phyloP scores from a whole-genome alignment of 2,888 invertebrate species.

The Lasius fuliginosus region DNA sequence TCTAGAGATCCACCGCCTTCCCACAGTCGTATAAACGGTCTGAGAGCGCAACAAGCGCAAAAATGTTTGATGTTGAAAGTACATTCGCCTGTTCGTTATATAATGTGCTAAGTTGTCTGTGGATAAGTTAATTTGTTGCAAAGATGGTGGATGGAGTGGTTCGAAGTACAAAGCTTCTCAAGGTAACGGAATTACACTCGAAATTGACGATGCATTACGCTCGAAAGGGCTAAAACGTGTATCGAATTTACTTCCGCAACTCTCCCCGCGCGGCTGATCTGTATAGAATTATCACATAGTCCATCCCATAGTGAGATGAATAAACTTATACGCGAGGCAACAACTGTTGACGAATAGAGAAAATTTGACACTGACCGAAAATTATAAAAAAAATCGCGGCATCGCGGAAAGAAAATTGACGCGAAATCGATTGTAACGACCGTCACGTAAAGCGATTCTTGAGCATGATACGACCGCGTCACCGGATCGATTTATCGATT shows the following conservation, averaged over 20 bases:
- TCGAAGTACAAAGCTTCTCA: conserved; percentile 47
- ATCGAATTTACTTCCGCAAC: conserved; percentile 28
- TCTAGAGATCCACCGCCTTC: neutral
- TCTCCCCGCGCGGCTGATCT: neutral
- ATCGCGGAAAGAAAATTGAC: neutral
- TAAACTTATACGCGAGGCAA: neutral
- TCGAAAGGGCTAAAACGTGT: conserved; percentile 35
- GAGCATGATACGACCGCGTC: neutral
- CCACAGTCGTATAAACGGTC: neutral
- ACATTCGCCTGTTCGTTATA: conserved; percentile 43
- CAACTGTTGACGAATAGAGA: neutral
- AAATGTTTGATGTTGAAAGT: conserved; percentile 42
- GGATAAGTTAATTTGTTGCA: conserved; percentile 43
- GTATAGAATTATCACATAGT: conserved; percentile 20
- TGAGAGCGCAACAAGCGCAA: conserved; percentile 20
- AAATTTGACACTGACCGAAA: neutral
- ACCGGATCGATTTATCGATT: conserved; percentile 40
- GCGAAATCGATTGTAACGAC: conserved; percentile 17
- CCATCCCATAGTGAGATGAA: neutral
- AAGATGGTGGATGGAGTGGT: conserved; percentile 13
- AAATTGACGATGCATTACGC: conserved; percentile 50
- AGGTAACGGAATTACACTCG: conserved; percentile 46
- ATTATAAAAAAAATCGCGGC: neutral
- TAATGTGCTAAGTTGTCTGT: conserved; percentile 41
- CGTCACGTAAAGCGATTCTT: conserved; percentile 11